These are phyloP conservation scores for Cololabis saira DNA, from an alignment of 2,113 vertebrate genomes.

Conservation along the genomic window DNA sequence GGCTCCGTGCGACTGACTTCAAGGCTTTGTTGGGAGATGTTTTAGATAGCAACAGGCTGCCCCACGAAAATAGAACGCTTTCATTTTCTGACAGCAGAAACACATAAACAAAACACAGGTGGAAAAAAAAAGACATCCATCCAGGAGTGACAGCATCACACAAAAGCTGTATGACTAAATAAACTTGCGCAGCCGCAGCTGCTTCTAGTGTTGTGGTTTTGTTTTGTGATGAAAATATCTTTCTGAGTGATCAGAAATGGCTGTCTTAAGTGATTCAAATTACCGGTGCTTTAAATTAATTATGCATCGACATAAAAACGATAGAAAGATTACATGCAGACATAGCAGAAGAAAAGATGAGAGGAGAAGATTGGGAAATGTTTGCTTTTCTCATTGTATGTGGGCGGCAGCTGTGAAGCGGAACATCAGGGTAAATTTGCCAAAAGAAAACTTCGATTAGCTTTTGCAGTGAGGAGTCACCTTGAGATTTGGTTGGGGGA, in stretches of 20 bases:
- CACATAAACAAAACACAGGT: conserved; percentile 12
- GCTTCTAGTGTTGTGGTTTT: neutral
- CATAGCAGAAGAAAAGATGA: conserved; percentile 63
- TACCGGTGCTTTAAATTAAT: conserved; percentile 78
- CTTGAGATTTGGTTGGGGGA: conserved; percentile 59
- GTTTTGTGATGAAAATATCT: conserved; percentile 33
- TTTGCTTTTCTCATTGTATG: conserved; percentile 65
- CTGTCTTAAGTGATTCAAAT: conserved; percentile 58
- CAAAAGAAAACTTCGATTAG: conserved; percentile 52
- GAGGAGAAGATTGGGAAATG: conserved; percentile 54
- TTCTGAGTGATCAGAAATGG: conserved; percentile 49
- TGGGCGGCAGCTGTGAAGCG: conserved; percentile 59
- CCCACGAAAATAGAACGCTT: conserved; percentile 66
- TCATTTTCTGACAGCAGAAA: conserved; percentile 52
- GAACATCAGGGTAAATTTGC: conserved; percentile 69
- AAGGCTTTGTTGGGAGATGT: conserved; percentile 41
- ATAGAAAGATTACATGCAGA: conserved; percentile 60
- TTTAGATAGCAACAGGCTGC: conserved; percentile 41
- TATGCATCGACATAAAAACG: conserved; percentile 75
- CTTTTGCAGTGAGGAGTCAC: conserved; percentile 59
- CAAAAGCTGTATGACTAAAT: conserved; percentile 29
- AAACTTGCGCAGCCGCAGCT: conserved; percentile 49
- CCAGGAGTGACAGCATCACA: conserved; percentile 19
- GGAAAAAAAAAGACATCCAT: conserved; percentile 4
- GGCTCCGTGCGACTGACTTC: conserved; percentile 60